These are phyloP conservation scores for Bombylius discolor DNA, from an alignment of 2,888 invertebrate species.

Conservation along the genomic window DNA sequence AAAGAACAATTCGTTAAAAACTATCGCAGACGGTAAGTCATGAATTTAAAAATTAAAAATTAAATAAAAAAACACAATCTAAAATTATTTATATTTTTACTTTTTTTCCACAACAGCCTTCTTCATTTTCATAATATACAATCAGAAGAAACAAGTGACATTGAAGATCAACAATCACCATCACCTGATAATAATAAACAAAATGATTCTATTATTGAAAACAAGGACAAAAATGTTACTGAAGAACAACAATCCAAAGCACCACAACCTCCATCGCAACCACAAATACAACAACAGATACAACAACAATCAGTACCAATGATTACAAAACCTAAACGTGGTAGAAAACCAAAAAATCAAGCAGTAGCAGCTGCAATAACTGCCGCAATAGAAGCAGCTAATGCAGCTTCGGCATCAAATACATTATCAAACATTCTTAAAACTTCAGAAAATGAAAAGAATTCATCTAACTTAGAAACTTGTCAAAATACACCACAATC, in stretches of 20 bases:
- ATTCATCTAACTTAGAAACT: not conserved
- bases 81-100: not conserved
- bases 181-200: slow-evolving; percentile 19
- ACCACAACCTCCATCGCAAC: slow-evolving; percentile 5
- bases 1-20: slow-evolving; percentile 37
- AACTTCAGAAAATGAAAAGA: not conserved
- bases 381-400: slow-evolving; percentile 23
- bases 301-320: slow-evolving; percentile 13
- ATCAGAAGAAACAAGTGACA: slow-evolving; percentile 30
- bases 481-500: slow-evolving; percentile 3
- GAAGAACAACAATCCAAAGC: slow-evolving; percentile 34
- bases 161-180: slow-evolving; percentile 10
- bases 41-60: not conserved
- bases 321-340: slow-evolving; percentile 30
- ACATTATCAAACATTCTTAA: too few species aligned
- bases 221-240: slow-evolving; percentile 14
- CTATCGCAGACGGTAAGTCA: slow-evolving; percentile 48
- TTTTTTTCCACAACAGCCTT: slow-evolving; percentile 39
- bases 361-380: slow-evolving; percentile 6
- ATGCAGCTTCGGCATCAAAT: not conserved
- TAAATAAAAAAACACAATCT: not conserved
- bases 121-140: slow-evolving; percentile 63
- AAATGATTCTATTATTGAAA: slow-evolving; percentile 22
- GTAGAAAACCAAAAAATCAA: slow-evolving; percentile 27
- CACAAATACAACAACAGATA: not conserved